Conservation (phyloP, 2,113 vertebrate genomes). For the Melanerpes formicivorus region DNA sequence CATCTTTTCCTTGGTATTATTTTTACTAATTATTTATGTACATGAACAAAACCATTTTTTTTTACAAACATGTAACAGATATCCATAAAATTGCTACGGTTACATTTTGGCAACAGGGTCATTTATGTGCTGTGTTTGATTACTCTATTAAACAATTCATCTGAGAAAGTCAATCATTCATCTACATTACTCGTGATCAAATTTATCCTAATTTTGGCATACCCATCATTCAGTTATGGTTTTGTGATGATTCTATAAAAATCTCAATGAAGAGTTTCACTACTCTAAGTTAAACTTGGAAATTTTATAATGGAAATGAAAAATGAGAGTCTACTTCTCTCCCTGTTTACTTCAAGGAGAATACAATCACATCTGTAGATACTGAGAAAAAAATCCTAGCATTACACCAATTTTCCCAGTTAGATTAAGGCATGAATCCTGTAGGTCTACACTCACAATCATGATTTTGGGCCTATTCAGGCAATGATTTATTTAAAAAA, state of each 20-base stretch:
- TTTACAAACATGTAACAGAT: not conserved
- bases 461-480: not conserved
- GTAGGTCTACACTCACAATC: not conserved
- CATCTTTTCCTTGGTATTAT: not conserved
- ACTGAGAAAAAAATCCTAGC: not conserved
- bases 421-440: not conserved
- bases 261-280: slow-evolving; percentile 33
- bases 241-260: slow-evolving; percentile 1
- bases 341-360: not conserved
- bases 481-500: not conserved
- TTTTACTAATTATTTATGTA: slow-evolving; percentile 14
- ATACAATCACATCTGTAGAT: not conserved
- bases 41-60: not conserved
- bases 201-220: slow-evolving; percentile 17
- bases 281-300: slow-evolving; percentile 26
- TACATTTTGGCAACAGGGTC: not conserved
- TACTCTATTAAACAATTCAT: slow-evolving; percentile 20
- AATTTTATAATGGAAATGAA: slow-evolving; percentile 2
- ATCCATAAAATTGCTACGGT: not conserved
- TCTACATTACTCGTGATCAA: slow-evolving; percentile 15
- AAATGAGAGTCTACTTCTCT: slow-evolving; percentile 25
- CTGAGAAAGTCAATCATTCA: not conserved
- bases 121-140: not conserved
- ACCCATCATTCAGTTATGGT: not conserved
- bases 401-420: not conserved